Evolutionary conservation across 2,797 vertebrate genomes (phyloP), one percentile per base, ranked within the genome.

Genomic region (Coendou prehensilis): DNA sequence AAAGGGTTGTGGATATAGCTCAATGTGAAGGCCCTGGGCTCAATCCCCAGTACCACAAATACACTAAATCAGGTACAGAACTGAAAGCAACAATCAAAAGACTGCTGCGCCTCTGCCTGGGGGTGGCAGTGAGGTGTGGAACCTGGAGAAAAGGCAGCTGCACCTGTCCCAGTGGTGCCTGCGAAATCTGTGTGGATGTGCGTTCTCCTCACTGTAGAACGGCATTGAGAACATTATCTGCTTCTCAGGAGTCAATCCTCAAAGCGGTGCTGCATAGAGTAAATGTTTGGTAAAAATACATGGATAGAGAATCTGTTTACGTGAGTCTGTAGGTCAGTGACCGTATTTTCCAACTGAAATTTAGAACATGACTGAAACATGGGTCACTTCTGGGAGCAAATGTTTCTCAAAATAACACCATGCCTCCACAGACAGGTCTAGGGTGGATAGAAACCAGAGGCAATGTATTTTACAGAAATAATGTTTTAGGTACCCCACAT

Each of bases 391-490:
- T 37, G 23, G 57, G 45, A 91, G 56, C 33, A 81, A 94, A 71
- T 86, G 52, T 7, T 50, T 95, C 59, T 95, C 41, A 47, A 28
- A 82, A 89, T 63, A 57, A 37, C 71, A 26, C 47, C 71, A 33
- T 85, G 84, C 56, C 84, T 59, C 84, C 37, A 6, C 69, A 67
- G 71, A 64, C 11, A 59, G 20, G 41, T 59, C 33, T 87, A 59
- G 9, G 23, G 23, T 17, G 45, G 80, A 11, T 10, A 73, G 69
- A 64, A 52, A 26, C 50, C 71, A 75, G 33, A 10, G 11, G 30
- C 57, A 41, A 30, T 18, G 47, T 87, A 47, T 54, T 61, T 41
- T 37, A 63, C 7, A 71, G 11, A 23, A 80, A 86, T 50, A 80
- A 30, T 30, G 26, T 37, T 75, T 37, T 61, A 79, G 45, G 45